Evolutionary conservation across 2,888 invertebrate species (phyloP), one percentile per base, ranked within the genome.

Genomic region (Adineta ricciae): DNA sequence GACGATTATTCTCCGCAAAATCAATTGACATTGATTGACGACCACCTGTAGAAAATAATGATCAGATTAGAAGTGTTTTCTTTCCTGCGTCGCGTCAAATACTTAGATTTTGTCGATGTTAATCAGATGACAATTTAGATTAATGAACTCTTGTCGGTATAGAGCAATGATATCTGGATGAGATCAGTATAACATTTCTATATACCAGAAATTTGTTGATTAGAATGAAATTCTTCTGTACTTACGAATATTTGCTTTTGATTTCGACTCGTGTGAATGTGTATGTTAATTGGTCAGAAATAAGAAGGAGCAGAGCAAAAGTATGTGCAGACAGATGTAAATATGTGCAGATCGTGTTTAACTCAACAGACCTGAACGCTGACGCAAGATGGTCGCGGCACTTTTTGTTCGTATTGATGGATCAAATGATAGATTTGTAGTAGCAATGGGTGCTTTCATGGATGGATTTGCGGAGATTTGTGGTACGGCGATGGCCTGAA

Each of bases 301-400:
- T 16, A 64, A 64, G 32, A 14, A 64, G n/a, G 27, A 56, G 56
- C 8, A 56, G 56, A 56, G 27, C 9, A 50, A 19, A 50, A 50
- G 19, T 50, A 27, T 64, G n/a, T 64, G 32, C 11, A 64, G 2
- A 14, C 32, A 27, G 16, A 64, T 27, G 27, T 64, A 64, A 64
- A 64, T 32, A 27, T 56, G 19, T 27, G 16, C 14, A 0, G 27
- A 4, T 11, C 14, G 14, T 14, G 16, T 64, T 64, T 73, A 73
- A 38, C 73, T n/a, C 21, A 73, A 73, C 73, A 73, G 41, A 73
- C 73, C 73, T 73, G 73, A 38, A 7, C 73, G 73, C 38, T 73
- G 73, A 24, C 73, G 73, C 11, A 38, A 3, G 8, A 73, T 38
- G 1, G 38, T 36, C 21, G 21, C 21, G 4, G 73, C 73, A 73